phyloP scores from a whole-genome alignment of 2,888 invertebrate species.

The Drosophila seclusa region DNA sequence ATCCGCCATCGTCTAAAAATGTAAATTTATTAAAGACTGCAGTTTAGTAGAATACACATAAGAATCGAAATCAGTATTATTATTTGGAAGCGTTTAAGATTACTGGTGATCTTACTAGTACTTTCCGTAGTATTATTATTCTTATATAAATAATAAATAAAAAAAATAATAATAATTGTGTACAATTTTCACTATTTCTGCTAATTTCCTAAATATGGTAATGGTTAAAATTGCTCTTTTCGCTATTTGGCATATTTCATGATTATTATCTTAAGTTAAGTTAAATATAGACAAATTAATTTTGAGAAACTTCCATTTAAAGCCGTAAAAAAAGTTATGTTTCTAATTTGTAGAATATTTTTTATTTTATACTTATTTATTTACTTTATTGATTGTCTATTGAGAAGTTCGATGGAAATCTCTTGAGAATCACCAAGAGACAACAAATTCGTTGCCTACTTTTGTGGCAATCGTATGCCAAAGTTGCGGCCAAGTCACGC shows the following conservation, averaged over 20 bases:
- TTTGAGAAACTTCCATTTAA: background rate
- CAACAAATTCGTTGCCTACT: constrained; percentile 20
- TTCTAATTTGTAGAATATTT: too few species aligned
- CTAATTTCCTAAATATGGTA: background rate
- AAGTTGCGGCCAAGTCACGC: constrained; percentile 23
- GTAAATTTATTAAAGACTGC: background rate
- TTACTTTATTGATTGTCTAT: too few species aligned
- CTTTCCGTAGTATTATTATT: background rate
- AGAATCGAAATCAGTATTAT: background rate
- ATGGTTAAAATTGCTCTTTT: too few species aligned
- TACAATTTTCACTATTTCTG: background rate
- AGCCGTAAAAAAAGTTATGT: too few species aligned
- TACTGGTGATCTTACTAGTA: background rate
- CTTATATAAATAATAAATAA: background rate
- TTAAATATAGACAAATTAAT: too few species aligned
- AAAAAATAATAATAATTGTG: background rate
- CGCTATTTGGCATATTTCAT: background rate
- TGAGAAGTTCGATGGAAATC: background rate
- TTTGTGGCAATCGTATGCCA: background rate
- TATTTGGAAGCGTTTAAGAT: background rate
- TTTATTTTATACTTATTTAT: too few species aligned
- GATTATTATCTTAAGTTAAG: background rate
- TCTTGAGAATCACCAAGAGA: background rate
- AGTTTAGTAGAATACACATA: background rate
- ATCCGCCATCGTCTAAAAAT: background rate